These are phyloP conservation scores for Cottus gobio DNA, from an alignment of 2,113 vertebrate species.

Conservation along the genomic window DNA sequence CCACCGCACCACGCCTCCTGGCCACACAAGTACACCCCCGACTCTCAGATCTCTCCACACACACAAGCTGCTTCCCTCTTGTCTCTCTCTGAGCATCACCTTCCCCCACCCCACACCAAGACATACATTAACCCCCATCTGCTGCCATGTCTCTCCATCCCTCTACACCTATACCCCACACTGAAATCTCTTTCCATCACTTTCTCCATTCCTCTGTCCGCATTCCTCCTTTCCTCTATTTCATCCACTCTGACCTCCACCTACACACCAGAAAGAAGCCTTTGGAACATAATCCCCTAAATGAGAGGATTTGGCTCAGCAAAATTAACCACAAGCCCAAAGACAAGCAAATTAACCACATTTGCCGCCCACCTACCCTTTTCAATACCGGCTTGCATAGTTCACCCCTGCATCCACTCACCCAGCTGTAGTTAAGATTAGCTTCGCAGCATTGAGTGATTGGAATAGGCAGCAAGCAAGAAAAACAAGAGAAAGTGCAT, in stretches of 20 bases:
- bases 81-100: slow-evolving; percentile 44
- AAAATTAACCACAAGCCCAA: slow-evolving; percentile 63
- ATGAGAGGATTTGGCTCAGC: slow-evolving; percentile 74
- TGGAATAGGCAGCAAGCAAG: slow-evolving; percentile 15
- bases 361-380: slow-evolving; percentile 61
- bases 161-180: slow-evolving; percentile 25
- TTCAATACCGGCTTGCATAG: slow-evolving; percentile 45
- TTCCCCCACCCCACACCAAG: slow-evolving; percentile 30
- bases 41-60: slow-evolving; percentile 67
- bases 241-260: slow-evolving; percentile 69
- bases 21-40: slow-evolving; percentile 47
- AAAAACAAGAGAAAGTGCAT: slow-evolving; percentile 22
- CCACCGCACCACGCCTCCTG: slow-evolving; percentile 43
- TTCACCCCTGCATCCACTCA: slow-evolving; percentile 41
- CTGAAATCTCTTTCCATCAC: slow-evolving; percentile 49
- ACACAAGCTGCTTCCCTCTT: slow-evolving; percentile 49
- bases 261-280: slow-evolving; percentile 57
- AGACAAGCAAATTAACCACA: slow-evolving; percentile 65
- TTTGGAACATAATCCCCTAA: slow-evolving; percentile 64
- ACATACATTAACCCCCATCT: slow-evolving; percentile 55
- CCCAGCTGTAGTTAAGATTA: slow-evolving; percentile 38
- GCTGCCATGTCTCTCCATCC: slow-evolving; percentile 26
- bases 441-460: slow-evolving; percentile 27
- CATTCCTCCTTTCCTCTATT: slow-evolving; percentile 32
- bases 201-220: slow-evolving; percentile 37